These are phyloP conservation scores for Platypus cylindrus DNA, from an alignment of 2,888 invertebrate species.

Conservation along the genomic window DNA sequence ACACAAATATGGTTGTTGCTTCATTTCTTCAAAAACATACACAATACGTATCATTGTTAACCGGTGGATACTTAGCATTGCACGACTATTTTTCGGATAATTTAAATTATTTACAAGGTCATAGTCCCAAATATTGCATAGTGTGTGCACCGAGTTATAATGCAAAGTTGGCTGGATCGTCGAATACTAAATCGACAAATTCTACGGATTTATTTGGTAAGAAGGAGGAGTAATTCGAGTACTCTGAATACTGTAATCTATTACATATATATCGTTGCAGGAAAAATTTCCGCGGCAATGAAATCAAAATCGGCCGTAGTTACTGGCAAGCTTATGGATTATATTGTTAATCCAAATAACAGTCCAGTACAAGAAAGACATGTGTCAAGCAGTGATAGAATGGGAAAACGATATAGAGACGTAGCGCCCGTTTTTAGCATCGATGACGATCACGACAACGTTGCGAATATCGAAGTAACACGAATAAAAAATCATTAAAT, in stretches of 20 bases:
- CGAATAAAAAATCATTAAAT: background rate
- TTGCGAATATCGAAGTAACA: slow-evolving; percentile 32
- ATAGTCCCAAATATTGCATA: slow-evolving; percentile 66
- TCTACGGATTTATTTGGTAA: slow-evolving; percentile 56
- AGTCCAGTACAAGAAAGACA: slow-evolving; percentile 54
- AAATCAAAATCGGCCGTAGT: slow-evolving; percentile 85
- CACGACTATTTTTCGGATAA: slow-evolving; percentile 75
- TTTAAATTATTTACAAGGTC: slow-evolving; percentile 73
- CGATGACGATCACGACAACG: slow-evolving; percentile 69
- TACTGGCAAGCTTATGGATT: slow-evolving; percentile 82
- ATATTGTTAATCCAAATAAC: slow-evolving; percentile 76
- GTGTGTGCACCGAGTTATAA: slow-evolving; percentile 53
- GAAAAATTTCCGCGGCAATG: slow-evolving; percentile 76
- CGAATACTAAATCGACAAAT: slow-evolving; percentile 23
- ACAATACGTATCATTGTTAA: slow-evolving; percentile 81
- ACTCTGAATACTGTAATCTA: background rate
- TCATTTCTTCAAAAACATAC: slow-evolving; percentile 90
- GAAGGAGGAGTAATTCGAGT: background rate
- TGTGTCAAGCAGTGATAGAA: slow-evolving; percentile 71
- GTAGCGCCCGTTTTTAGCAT: slow-evolving; percentile 90
- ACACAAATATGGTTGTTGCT: slow-evolving; percentile 96
- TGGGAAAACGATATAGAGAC: slow-evolving; percentile 80
- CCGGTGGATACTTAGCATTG: slow-evolving; percentile 79
- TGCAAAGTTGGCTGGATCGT: slow-evolving; percentile 11
- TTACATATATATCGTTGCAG: slow-evolving; percentile 2